Percentiles rank a stretch among this genome's conserved stretches.
Evolutionary conservation across 1,140 invertebrate genomes (phyloP).

Genomic region (Amyelois transitella): DNA sequence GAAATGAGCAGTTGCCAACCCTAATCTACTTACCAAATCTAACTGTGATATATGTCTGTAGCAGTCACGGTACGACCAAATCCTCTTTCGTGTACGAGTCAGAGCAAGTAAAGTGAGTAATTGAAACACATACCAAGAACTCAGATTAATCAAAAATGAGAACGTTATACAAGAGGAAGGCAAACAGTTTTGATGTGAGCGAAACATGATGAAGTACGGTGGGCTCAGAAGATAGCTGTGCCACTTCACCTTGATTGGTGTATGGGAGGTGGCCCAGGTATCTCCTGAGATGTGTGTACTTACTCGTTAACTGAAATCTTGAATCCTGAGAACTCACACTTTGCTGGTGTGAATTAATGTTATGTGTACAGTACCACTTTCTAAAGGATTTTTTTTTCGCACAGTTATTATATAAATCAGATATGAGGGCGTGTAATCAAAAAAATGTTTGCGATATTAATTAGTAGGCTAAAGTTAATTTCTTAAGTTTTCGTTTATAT

Average conservation of each 20-base stretch:
- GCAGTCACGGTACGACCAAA: too few species aligned
- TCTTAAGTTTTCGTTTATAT: too few species aligned
- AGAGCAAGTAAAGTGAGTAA: too few species aligned
- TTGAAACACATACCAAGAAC: neutral
- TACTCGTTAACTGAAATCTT: constrained; percentile 14
- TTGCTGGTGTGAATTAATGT: constrained; percentile 18
- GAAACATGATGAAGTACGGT: constrained; percentile 1
- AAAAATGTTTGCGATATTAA: neutral
- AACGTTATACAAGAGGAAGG: neutral
- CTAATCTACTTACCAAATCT: too few species aligned
- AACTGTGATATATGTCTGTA: too few species aligned
- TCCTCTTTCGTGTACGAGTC: too few species aligned
- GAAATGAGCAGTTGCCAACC: too few species aligned
- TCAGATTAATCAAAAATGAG: neutral
- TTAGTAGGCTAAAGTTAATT: too few species aligned
- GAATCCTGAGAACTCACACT: constrained; percentile 9
- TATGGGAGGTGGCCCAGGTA: neutral
- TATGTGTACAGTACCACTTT: constrained; percentile 6
- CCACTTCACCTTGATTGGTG: too few species aligned
- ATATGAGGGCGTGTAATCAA: neutral
- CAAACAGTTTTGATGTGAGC: neutral
- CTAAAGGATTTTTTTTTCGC: neutral
- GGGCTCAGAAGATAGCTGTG: too few species aligned
- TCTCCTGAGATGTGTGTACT: neutral
- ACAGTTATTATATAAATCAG: neutral